phyloP scores from a whole-genome alignment of 2,113 vertebrate species.

The Tretioscincus oriximinensis region DNA sequence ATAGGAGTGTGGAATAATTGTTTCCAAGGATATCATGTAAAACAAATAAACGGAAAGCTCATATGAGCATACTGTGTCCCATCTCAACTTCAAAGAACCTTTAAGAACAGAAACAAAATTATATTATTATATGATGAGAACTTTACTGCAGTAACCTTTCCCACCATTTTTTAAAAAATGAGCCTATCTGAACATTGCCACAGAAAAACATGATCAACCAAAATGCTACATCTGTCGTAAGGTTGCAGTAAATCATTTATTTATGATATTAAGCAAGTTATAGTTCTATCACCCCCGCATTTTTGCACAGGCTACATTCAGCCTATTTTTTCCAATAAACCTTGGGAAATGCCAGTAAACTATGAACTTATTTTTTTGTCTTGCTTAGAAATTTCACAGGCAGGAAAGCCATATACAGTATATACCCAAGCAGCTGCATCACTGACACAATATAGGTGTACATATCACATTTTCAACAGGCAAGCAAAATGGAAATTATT shows the following conservation, averaged over 20 bases:
- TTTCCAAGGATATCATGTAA: slow-evolving; percentile 6
- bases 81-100: slow-evolving; percentile 4
- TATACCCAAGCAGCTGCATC: neutral
- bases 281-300: neutral
- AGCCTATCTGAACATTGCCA: neutral
- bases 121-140: neutral
- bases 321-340: neutral
- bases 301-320: slow-evolving; percentile 5
- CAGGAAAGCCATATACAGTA: neutral
- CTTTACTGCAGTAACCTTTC: neutral
- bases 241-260: neutral
- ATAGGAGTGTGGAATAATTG: neutral
- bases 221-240: neutral
- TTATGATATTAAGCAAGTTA: neutral
- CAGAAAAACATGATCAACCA: neutral
- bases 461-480: neutral
- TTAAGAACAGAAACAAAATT: neutral
- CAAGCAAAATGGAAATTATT: neutral
- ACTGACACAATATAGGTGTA: neutral
- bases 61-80: neutral
- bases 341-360: neutral
- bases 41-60: slow-evolving; percentile 2
- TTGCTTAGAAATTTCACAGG: neutral
- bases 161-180: neutral
- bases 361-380: neutral